phyloP scores from a whole-genome alignment of 2,797 vertebrate genomes.

The Ambastaia sidthimunki region DNA sequence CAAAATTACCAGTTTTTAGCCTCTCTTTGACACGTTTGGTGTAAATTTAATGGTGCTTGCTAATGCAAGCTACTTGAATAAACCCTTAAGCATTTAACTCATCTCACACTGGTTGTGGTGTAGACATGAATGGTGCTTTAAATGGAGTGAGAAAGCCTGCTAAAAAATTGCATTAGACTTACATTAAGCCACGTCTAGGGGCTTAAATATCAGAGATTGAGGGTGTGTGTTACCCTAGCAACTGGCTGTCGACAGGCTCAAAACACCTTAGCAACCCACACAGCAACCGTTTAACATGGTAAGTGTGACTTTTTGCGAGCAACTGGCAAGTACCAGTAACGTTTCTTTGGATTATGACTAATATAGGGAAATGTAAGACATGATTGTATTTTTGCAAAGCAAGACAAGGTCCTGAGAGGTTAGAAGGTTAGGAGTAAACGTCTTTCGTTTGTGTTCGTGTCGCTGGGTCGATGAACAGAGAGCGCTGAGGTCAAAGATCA shows the following conservation, averaged over 20 bases:
- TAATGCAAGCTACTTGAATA: not conserved
- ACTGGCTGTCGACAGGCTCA: not conserved
- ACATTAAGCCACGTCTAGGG: not conserved
- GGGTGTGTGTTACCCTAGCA: not conserved
- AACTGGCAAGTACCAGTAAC: not conserved
- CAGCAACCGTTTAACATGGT: not conserved
- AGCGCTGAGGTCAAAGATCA: conserved; percentile 36
- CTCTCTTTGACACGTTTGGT: not conserved
- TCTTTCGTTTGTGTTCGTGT: conserved; percentile 4
- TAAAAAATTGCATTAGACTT: not conserved
- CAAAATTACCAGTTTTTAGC: conserved; percentile 8
- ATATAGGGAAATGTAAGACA: not conserved
- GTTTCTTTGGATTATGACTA: not conserved
- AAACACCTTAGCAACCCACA: not conserved
- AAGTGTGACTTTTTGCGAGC: not conserved
- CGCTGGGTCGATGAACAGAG: conserved; percentile 18
- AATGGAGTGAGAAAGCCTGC: not conserved
- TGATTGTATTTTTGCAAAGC: not conserved
- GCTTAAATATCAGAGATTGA: not conserved
- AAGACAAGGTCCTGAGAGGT: not conserved
- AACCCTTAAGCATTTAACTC: not conserved
- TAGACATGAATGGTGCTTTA: not conserved
- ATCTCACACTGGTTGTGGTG: not conserved
- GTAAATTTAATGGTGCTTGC: not conserved
- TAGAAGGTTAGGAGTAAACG: conserved; percentile 32